Conservation (phyloP, 2,888 invertebrate species). For the Elmis aenea region DNA sequence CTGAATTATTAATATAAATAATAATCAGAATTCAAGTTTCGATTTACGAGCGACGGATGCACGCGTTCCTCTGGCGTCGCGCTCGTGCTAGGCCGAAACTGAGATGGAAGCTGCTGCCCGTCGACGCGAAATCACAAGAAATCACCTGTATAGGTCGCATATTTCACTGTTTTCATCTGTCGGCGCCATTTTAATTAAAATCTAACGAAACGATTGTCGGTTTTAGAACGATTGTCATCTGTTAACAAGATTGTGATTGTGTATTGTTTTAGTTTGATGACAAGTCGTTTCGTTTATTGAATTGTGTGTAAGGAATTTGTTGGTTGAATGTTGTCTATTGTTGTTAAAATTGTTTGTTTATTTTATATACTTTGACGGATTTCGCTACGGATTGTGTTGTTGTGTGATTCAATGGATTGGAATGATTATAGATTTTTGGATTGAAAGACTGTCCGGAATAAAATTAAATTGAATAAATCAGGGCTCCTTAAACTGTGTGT, state of each 20-base stretch:
- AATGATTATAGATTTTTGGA: too few relatives aligned
- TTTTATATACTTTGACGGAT: too few relatives aligned
- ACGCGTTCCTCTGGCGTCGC: conserved; percentile 6
- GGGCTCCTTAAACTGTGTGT: too few relatives aligned
- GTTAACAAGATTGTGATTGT: conserved; percentile 36
- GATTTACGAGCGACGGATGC: conserved; percentile 1
- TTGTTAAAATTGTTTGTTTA: too few relatives aligned
- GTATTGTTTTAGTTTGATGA: conserved; percentile 37
- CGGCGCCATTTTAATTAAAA: conserved; percentile 36
- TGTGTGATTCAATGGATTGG: too few relatives aligned
- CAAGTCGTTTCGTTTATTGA: conserved; percentile 18
- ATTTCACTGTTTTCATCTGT: conserved; percentile 19
- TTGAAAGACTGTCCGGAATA: too few relatives aligned
- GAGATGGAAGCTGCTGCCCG: background rate
- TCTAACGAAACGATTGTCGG: conserved; percentile 34
- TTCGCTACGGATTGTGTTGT: too few relatives aligned
- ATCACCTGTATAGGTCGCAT: conserved; percentile 18
- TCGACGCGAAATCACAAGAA: conserved; percentile 1
- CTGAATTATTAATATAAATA: conserved; percentile 30
- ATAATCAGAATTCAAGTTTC: conserved; percentile 22
- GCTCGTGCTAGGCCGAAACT: background rate
- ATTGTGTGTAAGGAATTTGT: conserved; percentile 16
- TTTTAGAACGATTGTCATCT: conserved; percentile 33
- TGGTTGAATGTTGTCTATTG: conserved; percentile 11
- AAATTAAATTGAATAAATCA: too few relatives aligned